Percentiles rank a stretch among this genome's conserved stretches.
These are phyloP conservation scores for Drosophila pseudotalamancana DNA, from an alignment of 2,888 invertebrate species.

Conservation along the genomic window DNA sequence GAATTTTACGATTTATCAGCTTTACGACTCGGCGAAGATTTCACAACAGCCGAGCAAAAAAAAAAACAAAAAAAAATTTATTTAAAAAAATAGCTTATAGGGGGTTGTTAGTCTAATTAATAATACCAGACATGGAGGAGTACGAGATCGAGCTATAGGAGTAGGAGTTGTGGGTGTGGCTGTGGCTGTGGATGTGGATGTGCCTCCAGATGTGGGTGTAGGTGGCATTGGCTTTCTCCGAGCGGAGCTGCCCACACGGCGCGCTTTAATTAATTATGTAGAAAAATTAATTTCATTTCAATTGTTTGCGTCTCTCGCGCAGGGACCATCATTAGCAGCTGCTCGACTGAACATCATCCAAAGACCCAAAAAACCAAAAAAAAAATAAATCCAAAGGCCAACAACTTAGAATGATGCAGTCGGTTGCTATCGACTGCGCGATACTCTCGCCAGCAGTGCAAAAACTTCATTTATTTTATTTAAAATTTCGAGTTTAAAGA, in stretches of 20 bases:
- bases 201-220: constrained; percentile 27
- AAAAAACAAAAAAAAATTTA: too few species aligned
- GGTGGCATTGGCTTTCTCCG: constrained; percentile 74
- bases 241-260: constrained; percentile 58
- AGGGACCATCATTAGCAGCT: constrained; percentile 74
- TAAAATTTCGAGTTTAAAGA: too few species aligned
- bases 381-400: too few species aligned
- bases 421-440: too few species aligned
- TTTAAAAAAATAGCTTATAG: constrained; percentile 17
- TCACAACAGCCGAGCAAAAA: constrained; percentile 45
- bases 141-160: background rate
- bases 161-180: background rate
- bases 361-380: constrained; percentile 15
- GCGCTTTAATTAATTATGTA: constrained; percentile 73
- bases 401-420: too few species aligned
- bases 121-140: constrained; percentile 44
- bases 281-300: constrained; percentile 78
- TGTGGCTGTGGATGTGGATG: background rate
- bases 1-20: constrained; percentile 65
- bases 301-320: constrained; percentile 72
- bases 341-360: constrained; percentile 5
- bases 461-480: too few species aligned
- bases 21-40: constrained; percentile 53
- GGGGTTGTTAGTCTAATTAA: constrained; percentile 72
- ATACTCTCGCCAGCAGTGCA: too few species aligned